These are phyloP conservation scores for Pyrocoelia pectoralis DNA, from an alignment of 2,888 invertebrate genomes.

Conservation along the genomic window DNA sequence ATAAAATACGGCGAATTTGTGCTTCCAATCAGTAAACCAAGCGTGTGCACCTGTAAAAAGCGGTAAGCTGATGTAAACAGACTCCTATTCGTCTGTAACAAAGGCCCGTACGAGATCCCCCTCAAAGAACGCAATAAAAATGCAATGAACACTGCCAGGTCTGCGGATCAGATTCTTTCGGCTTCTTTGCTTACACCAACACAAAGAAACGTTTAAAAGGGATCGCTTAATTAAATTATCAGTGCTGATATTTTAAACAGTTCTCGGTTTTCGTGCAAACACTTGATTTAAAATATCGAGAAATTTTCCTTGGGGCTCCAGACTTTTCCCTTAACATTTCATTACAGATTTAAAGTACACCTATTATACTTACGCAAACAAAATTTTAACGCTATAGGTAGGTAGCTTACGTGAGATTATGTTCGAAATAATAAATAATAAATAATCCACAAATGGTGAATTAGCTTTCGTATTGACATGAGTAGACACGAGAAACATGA, in stretches of 20 bases:
- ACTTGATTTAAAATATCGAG: conserved; percentile 45
- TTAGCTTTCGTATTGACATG: too few relatives aligned
- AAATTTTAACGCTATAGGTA: conserved; percentile 27
- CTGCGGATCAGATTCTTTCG: conserved; percentile 48
- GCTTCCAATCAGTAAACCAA: conserved; percentile 48
- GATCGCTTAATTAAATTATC: conserved; percentile 61
- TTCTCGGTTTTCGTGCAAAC: conserved; percentile 50
- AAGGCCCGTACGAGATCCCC: conserved; percentile 47
- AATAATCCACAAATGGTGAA: too few relatives aligned
- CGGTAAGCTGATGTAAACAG: conserved; percentile 16
- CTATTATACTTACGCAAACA: conserved; percentile 12
- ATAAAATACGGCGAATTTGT: conserved; percentile 45
- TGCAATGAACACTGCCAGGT: conserved; percentile 46
- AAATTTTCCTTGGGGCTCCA: conserved; percentile 18
- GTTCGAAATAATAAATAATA: too few relatives aligned
- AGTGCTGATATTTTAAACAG: conserved; percentile 59
- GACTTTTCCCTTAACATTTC: conserved; percentile 15
- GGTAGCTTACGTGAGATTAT: too few relatives aligned
- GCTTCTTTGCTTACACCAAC: conserved; percentile 49
- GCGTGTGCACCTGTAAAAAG: conserved; percentile 46
- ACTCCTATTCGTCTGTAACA: conserved; percentile 34
- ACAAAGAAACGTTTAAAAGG: conserved; percentile 55
- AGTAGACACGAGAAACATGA: too few relatives aligned
- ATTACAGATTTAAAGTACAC: conserved; percentile 19
- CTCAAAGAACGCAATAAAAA: conserved; percentile 53